Conservation (phyloP, 1,140 invertebrate genomes). For the Drosophila nikananu region DNA sequence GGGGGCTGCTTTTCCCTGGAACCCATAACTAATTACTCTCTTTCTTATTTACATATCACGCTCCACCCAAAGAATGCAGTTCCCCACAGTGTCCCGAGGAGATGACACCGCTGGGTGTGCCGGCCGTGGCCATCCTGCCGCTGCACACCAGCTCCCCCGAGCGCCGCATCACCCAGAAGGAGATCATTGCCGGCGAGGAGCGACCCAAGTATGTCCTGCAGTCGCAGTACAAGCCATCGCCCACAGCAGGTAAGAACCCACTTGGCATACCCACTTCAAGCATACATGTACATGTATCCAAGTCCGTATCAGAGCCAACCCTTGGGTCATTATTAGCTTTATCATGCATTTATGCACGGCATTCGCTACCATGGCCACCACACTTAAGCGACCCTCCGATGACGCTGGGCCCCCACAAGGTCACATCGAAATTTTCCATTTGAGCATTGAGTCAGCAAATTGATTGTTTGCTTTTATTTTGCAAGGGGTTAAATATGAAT, state of each 20-base stretch:
- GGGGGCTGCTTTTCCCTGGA: background rate
- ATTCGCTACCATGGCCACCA: conserved; percentile 16
- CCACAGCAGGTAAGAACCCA: conserved; percentile 50
- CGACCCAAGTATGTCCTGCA: conserved; percentile 83
- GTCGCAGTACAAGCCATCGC: conserved; percentile 76
- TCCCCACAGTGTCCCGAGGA: conserved; percentile 80
- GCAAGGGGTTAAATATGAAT: background rate
- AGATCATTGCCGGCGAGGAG: conserved; percentile 85
- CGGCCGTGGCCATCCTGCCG: conserved; percentile 79
- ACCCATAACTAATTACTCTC: background rate
- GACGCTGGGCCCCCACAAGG: background rate
- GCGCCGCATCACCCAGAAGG: conserved; percentile 84
- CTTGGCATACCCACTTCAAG: too few relatives aligned
- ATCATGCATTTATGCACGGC: conserved; percentile 36
- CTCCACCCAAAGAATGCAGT: conserved; percentile 62
- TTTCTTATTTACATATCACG: background rate
- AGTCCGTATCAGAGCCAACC: conserved; percentile 5
- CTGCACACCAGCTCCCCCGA: conserved; percentile 83
- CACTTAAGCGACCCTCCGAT: background rate
- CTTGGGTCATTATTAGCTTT: conserved; percentile 37
- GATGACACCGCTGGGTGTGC: conserved; percentile 71
- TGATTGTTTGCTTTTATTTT: background rate
- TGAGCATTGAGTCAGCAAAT: conserved; percentile 11
- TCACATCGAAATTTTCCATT: conserved; percentile 6
- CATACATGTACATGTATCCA: background rate